Evolutionary conservation across 1,140 invertebrate species (phyloP), one percentile per base, ranked within the genome.

Genomic region (Drosophila burlai): DNA sequence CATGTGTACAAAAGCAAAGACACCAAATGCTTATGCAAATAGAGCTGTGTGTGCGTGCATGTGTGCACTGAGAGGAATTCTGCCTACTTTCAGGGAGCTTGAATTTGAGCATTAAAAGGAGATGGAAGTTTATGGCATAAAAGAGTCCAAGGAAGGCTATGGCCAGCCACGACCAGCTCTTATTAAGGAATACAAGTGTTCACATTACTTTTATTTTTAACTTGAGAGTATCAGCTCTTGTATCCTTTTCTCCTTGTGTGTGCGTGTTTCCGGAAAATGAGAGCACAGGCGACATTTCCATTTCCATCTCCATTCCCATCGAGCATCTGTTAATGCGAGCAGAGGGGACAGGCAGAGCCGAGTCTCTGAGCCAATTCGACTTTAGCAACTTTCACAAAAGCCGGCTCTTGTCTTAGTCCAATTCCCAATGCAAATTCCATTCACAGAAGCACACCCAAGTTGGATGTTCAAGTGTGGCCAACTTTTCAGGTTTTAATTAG

Each of bases 401-500:
- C 74, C 80, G 47, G 73, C 75, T 85, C 83, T 86, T 36, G 71
- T 77, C 83, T 83, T 83, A 89, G 83, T 83, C 84, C 73, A 86
- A 83, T 86, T 86, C 80, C 71, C 77, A 90, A 78, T 87, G 65
- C 76, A 81, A 87, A 84, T 81, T 64, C 78, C 80, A 74, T 89
- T 87, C 72, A 73, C 15, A 61, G 74, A 54, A 43, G 69, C 63
- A 45, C 45, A 64, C 77, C 45, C 69, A 71, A 66, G 69, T 82
- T 73, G 66, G 75, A 63, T 76, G 76, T 80, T 73, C 66, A 73
- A 72, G 82, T 69, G 78, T 85, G 82, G 78, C 71, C 80, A 86
- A 87, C 71, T 80, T 87, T 87, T 78, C 84, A 89, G 84, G 85
- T 72, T 84, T 87, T 87, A 87, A 87, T 87, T 87, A 87, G 84